Conservation (phyloP, 2,113 vertebrate genomes). For the Cettia cetti region DNA sequence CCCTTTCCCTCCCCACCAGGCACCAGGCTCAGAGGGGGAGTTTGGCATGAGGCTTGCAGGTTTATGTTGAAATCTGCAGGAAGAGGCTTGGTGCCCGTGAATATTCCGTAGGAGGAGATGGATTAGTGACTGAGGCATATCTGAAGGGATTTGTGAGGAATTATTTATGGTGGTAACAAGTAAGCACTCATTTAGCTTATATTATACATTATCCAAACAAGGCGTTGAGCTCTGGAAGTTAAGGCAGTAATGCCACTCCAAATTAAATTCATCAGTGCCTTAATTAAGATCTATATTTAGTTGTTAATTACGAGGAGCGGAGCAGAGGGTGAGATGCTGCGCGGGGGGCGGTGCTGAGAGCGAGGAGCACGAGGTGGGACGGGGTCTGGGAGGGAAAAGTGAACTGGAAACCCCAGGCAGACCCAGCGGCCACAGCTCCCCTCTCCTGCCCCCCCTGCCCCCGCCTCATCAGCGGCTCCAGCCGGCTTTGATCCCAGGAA, state of each 20-base stretch:
- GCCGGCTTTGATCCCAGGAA: constrained; percentile 70
- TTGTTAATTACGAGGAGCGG: constrained; percentile 74
- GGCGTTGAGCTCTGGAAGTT: constrained; percentile 59
- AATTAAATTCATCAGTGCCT: constrained; percentile 82
- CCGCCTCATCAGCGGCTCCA: constrained; percentile 47
- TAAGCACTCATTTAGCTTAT: constrained; percentile 75
- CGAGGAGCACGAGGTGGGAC: background rate
- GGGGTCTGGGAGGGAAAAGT: background rate
- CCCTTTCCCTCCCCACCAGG: background rate
- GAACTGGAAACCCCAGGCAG: background rate
- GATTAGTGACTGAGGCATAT: constrained; percentile 44
- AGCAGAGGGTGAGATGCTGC: constrained; percentile 16
- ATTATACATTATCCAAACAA: constrained; percentile 75
- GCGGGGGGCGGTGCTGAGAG: background rate
- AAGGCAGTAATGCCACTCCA: constrained; percentile 76
- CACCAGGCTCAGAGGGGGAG: background rate
- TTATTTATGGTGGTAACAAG: constrained; percentile 74
- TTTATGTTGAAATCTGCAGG: background rate
- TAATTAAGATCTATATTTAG: constrained; percentile 83
- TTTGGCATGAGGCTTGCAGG: background rate
- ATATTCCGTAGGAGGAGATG: constrained; percentile 29
- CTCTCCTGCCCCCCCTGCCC: background rate
- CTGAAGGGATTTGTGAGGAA: constrained; percentile 68
- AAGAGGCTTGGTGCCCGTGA: background rate
- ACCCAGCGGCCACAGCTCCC: background rate